Percentiles rank a stretch among this genome's conserved stretches.
Evolutionary conservation across 2,113 vertebrate genomes (phyloP).

Genomic region (Pelodiscus sinensis): DNA sequence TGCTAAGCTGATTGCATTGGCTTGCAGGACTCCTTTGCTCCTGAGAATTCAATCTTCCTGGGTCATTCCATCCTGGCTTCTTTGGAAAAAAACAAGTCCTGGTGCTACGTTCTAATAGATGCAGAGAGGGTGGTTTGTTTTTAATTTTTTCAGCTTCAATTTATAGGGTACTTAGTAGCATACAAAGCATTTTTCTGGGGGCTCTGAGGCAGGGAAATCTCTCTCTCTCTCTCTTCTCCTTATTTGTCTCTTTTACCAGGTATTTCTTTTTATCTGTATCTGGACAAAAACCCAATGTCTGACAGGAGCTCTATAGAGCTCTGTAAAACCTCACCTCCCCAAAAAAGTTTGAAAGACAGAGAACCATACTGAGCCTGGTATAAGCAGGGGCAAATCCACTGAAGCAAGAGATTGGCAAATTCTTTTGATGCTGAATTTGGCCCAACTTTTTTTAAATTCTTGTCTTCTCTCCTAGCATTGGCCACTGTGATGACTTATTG

Average conservation of each 20-base stretch:
- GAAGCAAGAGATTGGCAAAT: not conserved
- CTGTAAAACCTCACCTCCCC: too few relatives aligned
- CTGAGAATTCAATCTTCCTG: accelerated
- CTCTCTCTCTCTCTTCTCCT: not conserved
- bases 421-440: accelerated
- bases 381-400: not conserved
- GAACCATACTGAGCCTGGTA: not conserved
- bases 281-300: not conserved
- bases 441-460: not conserved
- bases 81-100: not conserved
- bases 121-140: accelerated
- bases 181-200: not conserved
- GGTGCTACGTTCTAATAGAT: not conserved
- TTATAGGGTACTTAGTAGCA: not conserved
- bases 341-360: not conserved
- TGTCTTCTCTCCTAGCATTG: accelerated
- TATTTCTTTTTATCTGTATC: not conserved
- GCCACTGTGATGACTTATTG: accelerated
- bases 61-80: accelerated
- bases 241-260: not conserved
- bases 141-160: not conserved
- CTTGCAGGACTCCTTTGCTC: not conserved
- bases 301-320: not conserved
- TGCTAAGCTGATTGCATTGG: not conserved
- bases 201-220: not conserved